Base-by-base conservation (phyloP, 2,888 invertebrate genomes). In the Ceratothoa steindachneri region DNA sequence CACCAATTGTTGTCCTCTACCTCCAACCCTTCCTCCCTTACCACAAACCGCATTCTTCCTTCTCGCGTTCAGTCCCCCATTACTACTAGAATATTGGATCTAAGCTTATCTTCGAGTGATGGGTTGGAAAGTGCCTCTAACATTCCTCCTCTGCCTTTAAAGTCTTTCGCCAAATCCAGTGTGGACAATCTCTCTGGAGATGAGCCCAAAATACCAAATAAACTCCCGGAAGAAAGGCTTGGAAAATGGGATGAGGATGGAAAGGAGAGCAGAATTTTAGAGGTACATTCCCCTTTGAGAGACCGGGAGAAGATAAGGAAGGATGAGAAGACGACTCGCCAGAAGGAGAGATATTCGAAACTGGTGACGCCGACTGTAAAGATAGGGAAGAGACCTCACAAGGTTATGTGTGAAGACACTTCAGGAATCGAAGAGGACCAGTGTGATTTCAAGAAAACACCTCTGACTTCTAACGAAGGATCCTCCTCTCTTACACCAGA, bases 1-100 rank as follows among this genome's bases (percentile, higher is more conserved):
- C 74, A 79, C 51, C 73, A 73, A 15, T 65, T 73, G n/a, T 69
- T 78, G 30, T 64, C 70, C 1, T 69, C 75, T 9, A 72, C 71
- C 3, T 52, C 70, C 30, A 60, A 41, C 19, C 15, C 64, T 53
- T 30, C 71, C 41, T 27, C 5, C 15, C 15, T 41, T 9, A 12
- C 22, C 2, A 24, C 12, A 22, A 60, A 60, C 24, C 19, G 60
- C n/a, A 7, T 1, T 24, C 19, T 24, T 60, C 60, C 60, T 1
- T 60, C 60, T 60, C 19, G 60, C 2, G 27, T 24, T 2, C 30
- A 55, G 53, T 70, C 70, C 7, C 70, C 70, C 3, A 9, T 70
- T 2, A 30, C 30, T 29, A 55, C 7, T 7, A 27, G 29, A 24
- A 41, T 68, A 9, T 27, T 68, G 3, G 68, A 68, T 29, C 1